Evolutionary conservation across 2,113 vertebrate genomes (phyloP).

Genomic region (Chaetodon auriga): DNA sequence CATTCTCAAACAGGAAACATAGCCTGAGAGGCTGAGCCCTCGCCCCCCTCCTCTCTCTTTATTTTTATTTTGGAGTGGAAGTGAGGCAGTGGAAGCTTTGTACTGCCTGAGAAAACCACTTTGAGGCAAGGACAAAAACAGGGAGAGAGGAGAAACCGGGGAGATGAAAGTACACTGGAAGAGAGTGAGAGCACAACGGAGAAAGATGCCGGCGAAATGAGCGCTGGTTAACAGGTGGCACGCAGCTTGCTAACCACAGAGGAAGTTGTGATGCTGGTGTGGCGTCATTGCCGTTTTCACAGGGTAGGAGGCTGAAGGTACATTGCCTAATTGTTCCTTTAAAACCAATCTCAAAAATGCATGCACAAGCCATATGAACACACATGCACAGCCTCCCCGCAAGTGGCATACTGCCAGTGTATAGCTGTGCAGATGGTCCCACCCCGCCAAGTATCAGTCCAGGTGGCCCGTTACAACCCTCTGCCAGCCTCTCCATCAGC

Average conservation of each 20-base stretch:
- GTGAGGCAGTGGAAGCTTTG: conserved; percentile 38
- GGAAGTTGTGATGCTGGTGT: conserved; percentile 73
- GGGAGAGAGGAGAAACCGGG: conserved; percentile 16
- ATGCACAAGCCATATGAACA: conserved; percentile 32
- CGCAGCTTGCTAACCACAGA: conserved; percentile 75
- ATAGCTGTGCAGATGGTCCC: conserved; percentile 5
- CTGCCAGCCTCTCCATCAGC: conserved; percentile 24
- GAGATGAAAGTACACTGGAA: conserved; percentile 58
- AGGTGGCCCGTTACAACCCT: conserved; percentile 26
- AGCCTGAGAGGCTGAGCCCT: conserved; percentile 44
- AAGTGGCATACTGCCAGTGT: conserved; percentile 19
- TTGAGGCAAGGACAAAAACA: conserved; percentile 31
- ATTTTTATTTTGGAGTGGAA: conserved; percentile 55
- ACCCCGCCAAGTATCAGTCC: conserved; percentile 9
- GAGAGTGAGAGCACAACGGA: conserved; percentile 33
- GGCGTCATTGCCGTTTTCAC: conserved; percentile 64
- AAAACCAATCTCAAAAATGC: conserved; percentile 35
- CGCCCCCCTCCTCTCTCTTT: conserved; percentile 15
- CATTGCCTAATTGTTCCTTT: conserved; percentile 66
- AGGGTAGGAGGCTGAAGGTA: conserved; percentile 45
- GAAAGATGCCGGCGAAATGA: conserved; percentile 40
- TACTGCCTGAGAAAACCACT: conserved; percentile 63
- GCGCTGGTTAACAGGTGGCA: conserved; percentile 71
- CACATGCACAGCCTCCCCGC: conserved; percentile 24
- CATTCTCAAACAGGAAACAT: conserved; percentile 65